Evolutionary conservation across 2,113 vertebrate species (phyloP).

Genomic region (Neomonachus schauinslandi): DNA sequence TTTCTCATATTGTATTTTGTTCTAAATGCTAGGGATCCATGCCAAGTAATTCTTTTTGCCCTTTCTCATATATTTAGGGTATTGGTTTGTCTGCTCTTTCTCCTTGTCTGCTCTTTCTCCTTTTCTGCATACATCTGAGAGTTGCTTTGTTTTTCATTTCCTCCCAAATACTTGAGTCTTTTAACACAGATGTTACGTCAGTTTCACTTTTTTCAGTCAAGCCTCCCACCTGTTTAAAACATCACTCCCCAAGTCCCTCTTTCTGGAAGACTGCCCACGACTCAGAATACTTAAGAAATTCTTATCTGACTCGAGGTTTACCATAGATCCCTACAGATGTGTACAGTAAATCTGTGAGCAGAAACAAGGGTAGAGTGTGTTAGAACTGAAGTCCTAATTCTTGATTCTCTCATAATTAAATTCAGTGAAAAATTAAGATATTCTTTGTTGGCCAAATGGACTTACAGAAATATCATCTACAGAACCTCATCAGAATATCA

Average conservation of each 20-base stretch:
- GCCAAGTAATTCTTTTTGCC: not conserved
- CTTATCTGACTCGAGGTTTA: not conserved
- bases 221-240: not conserved
- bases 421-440: not conserved
- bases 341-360: not conserved
- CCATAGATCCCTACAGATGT: not conserved
- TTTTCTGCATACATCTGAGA: conserved; percentile 1
- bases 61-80: not conserved
- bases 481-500: not conserved
- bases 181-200: not conserved
- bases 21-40: not conserved
- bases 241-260: not conserved
- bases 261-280: not conserved
- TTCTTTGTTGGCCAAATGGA: not conserved
- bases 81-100: not conserved
- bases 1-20: not conserved
- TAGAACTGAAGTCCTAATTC: not conserved
- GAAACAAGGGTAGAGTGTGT: not conserved
- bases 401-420: not conserved
- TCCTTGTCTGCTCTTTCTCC: not conserved
- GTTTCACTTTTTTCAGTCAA: not conserved
- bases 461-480: not conserved
- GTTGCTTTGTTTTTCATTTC: not conserved
- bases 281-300: not conserved
- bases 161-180: not conserved